Evolutionary conservation across 2,888 invertebrate genomes (phyloP).

Genomic region (Rhaphigaster nebulosa): DNA sequence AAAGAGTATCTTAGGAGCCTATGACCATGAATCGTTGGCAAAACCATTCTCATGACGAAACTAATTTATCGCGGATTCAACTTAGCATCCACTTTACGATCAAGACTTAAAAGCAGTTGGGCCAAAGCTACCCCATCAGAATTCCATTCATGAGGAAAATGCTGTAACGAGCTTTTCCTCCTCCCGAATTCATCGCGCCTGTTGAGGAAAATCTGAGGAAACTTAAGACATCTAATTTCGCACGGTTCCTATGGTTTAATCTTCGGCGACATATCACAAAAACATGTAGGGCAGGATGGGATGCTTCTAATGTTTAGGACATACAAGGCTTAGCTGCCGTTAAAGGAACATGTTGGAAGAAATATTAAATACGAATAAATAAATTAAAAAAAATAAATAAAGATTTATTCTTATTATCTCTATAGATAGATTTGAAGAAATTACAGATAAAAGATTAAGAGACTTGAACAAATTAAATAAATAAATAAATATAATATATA

Average conservation of each 20-base stretch:
- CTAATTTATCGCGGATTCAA: constrained; percentile 12
- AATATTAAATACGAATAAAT: not conserved
- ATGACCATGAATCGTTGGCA: not conserved
- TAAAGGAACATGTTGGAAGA: not conserved
- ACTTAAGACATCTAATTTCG: not conserved
- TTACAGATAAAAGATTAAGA: too few relatives aligned
- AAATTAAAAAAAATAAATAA: not conserved
- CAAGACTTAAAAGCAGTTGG: constrained; percentile 8
- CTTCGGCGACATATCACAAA: not conserved
- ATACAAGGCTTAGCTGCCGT: too few relatives aligned
- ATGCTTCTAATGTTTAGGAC: too few relatives aligned
- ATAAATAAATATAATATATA: too few relatives aligned
- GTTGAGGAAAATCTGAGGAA: not conserved
- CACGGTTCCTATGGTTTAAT: not conserved
- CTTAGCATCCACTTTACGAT: constrained; percentile 14
- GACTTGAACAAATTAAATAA: too few relatives aligned
- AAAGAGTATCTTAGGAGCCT: not conserved
- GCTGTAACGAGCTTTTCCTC: constrained; percentile 15
- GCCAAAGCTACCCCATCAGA: constrained; percentile 12
- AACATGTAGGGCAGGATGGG: not conserved
- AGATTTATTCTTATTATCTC: too few relatives aligned
- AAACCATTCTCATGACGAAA: not conserved
- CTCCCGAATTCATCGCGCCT: not conserved
- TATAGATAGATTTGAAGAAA: too few relatives aligned
- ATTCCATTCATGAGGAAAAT: constrained; percentile 17